Conservation (phyloP, 2,797 vertebrate species). For the Cryptoblepharus egeriae region DNA sequence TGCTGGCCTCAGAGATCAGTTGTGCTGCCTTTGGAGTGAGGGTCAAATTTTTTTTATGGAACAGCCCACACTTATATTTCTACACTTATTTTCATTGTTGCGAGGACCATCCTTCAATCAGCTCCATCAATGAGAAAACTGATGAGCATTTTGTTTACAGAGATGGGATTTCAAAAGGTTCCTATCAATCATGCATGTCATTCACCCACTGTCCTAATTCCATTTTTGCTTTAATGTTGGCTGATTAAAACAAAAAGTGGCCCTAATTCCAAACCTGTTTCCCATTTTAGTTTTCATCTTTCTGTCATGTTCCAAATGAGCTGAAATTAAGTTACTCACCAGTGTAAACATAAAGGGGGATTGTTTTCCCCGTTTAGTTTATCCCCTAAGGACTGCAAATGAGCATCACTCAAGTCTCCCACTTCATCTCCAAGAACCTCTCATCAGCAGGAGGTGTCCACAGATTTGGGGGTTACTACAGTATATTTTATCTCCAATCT, state of each 20-base stretch:
- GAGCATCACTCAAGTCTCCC: conserved; percentile 53
- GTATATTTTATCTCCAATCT: conserved; percentile 10
- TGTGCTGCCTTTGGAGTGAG: not conserved
- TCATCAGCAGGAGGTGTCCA: not conserved
- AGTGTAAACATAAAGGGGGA: conserved; percentile 72
- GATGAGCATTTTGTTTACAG: conserved; percentile 69
- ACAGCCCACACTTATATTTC: no score
- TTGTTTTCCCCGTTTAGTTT: conserved; percentile 71
- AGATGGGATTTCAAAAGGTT: conserved; percentile 74
- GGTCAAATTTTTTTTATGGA: not conserved
- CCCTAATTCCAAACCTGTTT: conserved; percentile 77
- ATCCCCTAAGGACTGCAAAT: conserved; percentile 59
- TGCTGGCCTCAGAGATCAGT: not conserved
- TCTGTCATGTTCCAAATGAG: conserved; percentile 73
- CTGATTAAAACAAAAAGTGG: conserved; percentile 73
- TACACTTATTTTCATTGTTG: no score
- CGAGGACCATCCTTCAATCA: conserved; percentile 56
- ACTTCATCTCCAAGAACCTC: conserved; percentile 23
- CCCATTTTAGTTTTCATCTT: conserved; percentile 77
- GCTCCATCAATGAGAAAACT: conserved; percentile 67
- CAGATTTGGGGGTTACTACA: conserved; percentile 26
- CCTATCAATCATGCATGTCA: conserved; percentile 70
- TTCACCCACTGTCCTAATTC: conserved; percentile 73
- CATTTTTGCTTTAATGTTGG: conserved; percentile 75
- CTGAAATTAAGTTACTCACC: conserved; percentile 74